A percentile compares a stretch with the other conserved stretches of the same genome.
phyloP scores from a whole-genome alignment of 1,140 invertebrate genomes.

The Drosophila sturtevanti region DNA sequence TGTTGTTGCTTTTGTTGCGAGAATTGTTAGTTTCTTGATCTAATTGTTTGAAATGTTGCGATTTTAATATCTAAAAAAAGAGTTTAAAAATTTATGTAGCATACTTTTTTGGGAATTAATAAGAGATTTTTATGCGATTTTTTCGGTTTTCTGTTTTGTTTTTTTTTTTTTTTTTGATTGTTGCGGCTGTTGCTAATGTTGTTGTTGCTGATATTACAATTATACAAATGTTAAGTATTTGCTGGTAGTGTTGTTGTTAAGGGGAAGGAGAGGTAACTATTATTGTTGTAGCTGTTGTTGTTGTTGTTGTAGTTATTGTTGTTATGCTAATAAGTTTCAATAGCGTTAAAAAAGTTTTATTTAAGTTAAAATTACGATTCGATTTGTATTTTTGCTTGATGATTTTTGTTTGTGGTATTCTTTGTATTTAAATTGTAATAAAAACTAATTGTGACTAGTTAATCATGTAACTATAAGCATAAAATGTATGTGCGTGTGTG shows the following conservation, averaged over 20 bases:
- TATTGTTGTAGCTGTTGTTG: constrained; percentile 17
- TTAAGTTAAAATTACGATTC: constrained; percentile 31
- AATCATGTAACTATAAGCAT: constrained; percentile 52
- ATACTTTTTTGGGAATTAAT: constrained; percentile 27
- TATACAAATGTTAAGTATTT: constrained; percentile 57
- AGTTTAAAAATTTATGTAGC: constrained; percentile 43
- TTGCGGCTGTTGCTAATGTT: constrained; percentile 15
- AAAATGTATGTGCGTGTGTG: constrained; percentile 23
- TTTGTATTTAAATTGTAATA: constrained; percentile 44
- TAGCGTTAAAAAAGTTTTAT: constrained; percentile 50
- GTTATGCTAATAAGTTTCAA: constrained; percentile 63
- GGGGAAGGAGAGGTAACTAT: background rate
- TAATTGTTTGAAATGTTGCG: constrained; percentile 19
- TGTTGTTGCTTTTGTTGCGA: constrained; percentile 19
- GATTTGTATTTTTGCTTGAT: constrained; percentile 19
- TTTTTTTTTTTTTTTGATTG: constrained; percentile 17
- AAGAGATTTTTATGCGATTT: constrained; percentile 1
- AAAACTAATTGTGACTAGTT: constrained; percentile 71
- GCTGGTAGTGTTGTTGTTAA: constrained; percentile 29
- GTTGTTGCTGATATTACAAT: constrained; percentile 47
- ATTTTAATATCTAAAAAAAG: constrained; percentile 31
- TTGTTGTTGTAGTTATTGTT: constrained; percentile 10
- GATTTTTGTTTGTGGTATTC: constrained; percentile 24
- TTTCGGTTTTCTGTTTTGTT: constrained; percentile 48
- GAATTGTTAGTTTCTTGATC: background rate